Evolutionary conservation across 2,888 invertebrate genomes (phyloP).

Genomic region (Lycophotia porphyrea): DNA sequence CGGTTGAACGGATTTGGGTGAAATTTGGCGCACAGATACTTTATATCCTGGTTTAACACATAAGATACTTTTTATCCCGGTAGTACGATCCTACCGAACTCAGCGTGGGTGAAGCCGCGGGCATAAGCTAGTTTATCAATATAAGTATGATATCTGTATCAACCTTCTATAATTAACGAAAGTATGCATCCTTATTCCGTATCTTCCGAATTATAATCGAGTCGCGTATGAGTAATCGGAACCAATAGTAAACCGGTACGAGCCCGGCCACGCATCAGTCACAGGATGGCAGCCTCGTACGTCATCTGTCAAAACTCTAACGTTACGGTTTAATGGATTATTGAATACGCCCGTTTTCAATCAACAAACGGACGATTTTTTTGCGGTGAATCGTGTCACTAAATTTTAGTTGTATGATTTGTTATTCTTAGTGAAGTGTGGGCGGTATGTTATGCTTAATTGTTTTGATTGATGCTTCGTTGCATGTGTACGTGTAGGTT

Average conservation of each 20-base stretch:
- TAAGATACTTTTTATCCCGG: no score
- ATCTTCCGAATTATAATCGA: slow-evolving; percentile 32
- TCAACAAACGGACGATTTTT: slow-evolving; percentile 78
- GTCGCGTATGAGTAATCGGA: slow-evolving; percentile 34
- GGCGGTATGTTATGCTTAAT: slow-evolving; percentile 70
- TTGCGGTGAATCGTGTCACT: slow-evolving; percentile 74
- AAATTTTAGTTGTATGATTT: slow-evolving; percentile 70
- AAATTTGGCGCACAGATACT: no score
- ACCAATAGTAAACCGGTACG: slow-evolving; percentile 58
- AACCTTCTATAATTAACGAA: neutral
- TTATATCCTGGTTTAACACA: no score
- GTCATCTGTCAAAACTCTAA: slow-evolving; percentile 83
- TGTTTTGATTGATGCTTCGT: slow-evolving; percentile 73
- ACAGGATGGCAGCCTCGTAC: slow-evolving; percentile 72
- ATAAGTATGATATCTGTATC: neutral
- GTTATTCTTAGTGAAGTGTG: slow-evolving; percentile 65
- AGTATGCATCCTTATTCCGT: neutral
- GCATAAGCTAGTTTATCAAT: neutral
- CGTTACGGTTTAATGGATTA: slow-evolving; percentile 83
- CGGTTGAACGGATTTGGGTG: no score
- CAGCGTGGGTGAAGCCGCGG: no score
- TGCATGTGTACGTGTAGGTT: slow-evolving; percentile 42
- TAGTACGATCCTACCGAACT: no score
- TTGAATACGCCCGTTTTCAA: slow-evolving; percentile 83
- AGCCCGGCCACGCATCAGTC: slow-evolving; percentile 75